Percentiles rank a stretch among this genome's conserved stretches.
Evolutionary conservation across 2,797 vertebrate genomes (phyloP).

Genomic region (Sternotherus odoratus): DNA sequence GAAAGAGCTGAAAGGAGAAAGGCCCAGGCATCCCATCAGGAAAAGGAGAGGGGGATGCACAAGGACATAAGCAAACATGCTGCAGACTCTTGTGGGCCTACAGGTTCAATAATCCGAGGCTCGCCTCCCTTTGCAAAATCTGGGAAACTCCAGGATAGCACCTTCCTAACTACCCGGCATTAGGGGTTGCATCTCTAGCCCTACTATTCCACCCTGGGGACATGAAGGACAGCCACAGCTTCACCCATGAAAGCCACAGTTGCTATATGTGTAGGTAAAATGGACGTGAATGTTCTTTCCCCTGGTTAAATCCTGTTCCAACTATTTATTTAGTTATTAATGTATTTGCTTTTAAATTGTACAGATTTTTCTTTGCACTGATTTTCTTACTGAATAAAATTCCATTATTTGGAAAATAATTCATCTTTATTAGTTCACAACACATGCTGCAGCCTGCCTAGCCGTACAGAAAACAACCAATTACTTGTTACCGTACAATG

Average conservation of each 20-base stretch:
- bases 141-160: not conserved
- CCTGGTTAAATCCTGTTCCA: not conserved
- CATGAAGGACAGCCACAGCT: not conserved
- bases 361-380: not conserved
- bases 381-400: not conserved
- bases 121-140: not conserved
- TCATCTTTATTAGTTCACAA: not conserved
- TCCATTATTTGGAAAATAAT: not conserved
- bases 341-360: not conserved
- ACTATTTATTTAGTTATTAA: not conserved
- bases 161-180: not conserved
- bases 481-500: not conserved
- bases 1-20: not conserved
- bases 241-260: not conserved
- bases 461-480: not conserved
- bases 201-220: not conserved
- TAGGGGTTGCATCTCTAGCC: not conserved
- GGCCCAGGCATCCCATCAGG: not conserved
- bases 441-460: not conserved
- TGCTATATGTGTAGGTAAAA: not conserved
- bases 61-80: not conserved
- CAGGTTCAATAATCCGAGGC: not conserved
- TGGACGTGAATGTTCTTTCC: not conserved
- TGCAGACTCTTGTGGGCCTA: not conserved
- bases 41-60: not conserved